Evolutionary conservation across 2,888 invertebrate genomes (phyloP), one percentile per base, ranked within the genome.

Genomic region (Pheosia tremula): DNA sequence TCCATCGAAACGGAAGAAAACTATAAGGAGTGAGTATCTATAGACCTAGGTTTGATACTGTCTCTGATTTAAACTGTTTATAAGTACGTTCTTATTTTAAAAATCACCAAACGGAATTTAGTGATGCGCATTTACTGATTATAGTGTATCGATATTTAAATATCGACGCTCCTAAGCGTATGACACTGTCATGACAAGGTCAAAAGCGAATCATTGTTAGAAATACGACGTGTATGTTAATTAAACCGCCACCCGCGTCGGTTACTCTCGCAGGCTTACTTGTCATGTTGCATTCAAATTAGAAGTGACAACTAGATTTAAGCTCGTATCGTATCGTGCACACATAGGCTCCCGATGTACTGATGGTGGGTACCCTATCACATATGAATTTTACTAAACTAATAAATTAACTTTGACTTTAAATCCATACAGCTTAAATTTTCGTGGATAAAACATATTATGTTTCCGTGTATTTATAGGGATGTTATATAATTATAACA

Each of bases 1-100:
- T 57, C 70, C 80, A 8, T 65, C 38, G 39, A 55, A 55, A 39
- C 38, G 67, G 55, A 82, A 71, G 68, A 66, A 64, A 59, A 77
- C 77, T 54, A 77, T 79, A 72, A 80, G 75, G 78, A 89, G 90
- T 90, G 78, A 86, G 85, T 64, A 24, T 57, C 8, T 11, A 49
- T n/a, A 4, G n/a, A 49, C 9, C 43, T 0, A 8, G 10, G 8
- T 45, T 45, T 45, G 6, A 1, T 45, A 4, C 9, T 45, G 8
- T 9, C 9, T 7, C 10, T 4, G 6, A 4, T 45, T 45, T 10
- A 45, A 5, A 39, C 39, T 39, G 39, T 39, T 3, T 24, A 24
- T 24, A 24, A 39, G 5, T 6, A 41, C 41, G 41, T 2, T 41
- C 41, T 43, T 43, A 9, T 43, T 43, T 9, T 8, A 9, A 8